Conservation (phyloP, 2,797 vertebrate species). For the Acrocephalus scirpaceus region DNA sequence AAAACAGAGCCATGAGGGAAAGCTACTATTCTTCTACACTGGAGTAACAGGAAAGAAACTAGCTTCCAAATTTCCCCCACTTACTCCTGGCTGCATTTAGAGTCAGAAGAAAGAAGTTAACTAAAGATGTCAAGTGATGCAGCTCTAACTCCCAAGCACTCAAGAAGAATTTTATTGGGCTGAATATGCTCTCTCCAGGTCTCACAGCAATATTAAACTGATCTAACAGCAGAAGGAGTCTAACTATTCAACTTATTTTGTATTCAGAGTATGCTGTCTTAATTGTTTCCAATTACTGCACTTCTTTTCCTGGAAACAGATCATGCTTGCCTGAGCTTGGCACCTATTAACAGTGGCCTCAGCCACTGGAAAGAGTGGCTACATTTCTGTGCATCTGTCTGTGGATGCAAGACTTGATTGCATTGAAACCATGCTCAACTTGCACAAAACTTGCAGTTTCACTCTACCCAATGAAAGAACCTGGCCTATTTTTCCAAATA, state of each 20-base stretch:
- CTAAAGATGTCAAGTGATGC: not conserved
- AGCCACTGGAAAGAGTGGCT: not conserved
- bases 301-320: constrained; percentile 11
- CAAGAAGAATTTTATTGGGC: not conserved
- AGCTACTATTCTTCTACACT: not conserved
- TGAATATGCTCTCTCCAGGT: not conserved
- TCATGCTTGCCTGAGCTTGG: not conserved
- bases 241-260: not conserved
- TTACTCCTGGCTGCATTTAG: not conserved
- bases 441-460: not conserved
- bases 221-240: not conserved
- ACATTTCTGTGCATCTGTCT: not conserved
- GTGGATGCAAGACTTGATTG: not conserved
- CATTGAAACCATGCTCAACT: not conserved
- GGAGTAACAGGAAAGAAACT: not conserved
- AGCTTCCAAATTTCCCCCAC: not conserved
- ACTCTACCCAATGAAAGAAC: not conserved
- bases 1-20: not conserved
- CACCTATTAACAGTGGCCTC: not conserved
- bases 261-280: constrained; percentile 2
- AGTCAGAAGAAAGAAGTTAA: not conserved
- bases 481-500: not conserved
- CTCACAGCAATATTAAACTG: constrained; percentile 9
- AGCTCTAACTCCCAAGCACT: not conserved
- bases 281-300: constrained; percentile 49